These are phyloP conservation scores for Reticulitermes lucifugus DNA, from an alignment of 2,888 invertebrate species.

Conservation along the genomic window DNA sequence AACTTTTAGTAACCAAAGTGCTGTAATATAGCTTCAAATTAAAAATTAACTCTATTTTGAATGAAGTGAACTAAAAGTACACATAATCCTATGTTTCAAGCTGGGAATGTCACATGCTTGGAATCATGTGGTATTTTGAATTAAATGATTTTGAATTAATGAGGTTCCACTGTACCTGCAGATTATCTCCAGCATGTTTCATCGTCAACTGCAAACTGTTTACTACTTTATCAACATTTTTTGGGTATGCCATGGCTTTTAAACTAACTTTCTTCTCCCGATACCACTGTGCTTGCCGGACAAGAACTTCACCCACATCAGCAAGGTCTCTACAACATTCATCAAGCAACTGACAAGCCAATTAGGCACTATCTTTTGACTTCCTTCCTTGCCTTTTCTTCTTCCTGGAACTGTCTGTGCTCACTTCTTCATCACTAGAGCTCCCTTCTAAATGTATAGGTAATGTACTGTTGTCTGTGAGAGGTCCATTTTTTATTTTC, in stretches of 20 bases:
- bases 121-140: too few species aligned
- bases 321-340: neutral
- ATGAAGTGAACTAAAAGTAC: too few species aligned
- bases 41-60: too few species aligned
- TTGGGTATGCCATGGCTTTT: neutral
- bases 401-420: neutral
- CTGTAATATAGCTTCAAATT: too few species aligned
- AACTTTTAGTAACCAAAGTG: too few species aligned
- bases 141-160: too few species aligned
- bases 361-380: neutral
- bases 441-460: neutral
- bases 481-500: neutral
- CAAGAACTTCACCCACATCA: neutral
- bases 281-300: neutral
- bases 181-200: conserved; percentile 12
- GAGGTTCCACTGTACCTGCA: neutral
- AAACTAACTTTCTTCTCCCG: neutral
- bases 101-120: too few species aligned
- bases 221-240: conserved; percentile 4
- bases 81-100: too few species aligned
- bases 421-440: neutral
- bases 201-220: neutral
- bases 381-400: neutral
- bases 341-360: neutral
- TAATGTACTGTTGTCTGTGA: neutral